Conservation (phyloP, 2,113 vertebrate genomes). For the Microcebus griseorufus region DNA sequence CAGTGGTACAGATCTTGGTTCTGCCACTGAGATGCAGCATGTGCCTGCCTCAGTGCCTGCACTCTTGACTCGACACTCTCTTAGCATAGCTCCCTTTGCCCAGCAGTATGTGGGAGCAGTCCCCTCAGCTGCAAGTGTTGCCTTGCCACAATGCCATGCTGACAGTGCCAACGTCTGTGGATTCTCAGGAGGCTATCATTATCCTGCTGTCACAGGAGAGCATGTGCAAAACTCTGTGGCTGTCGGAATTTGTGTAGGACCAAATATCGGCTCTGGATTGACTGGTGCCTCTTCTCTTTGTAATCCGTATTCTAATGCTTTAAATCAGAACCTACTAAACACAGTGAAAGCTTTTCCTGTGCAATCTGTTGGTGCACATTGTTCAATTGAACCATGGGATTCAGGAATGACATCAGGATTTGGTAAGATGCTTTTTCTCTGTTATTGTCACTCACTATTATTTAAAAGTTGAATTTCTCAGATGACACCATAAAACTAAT, state of each 20-base stretch:
- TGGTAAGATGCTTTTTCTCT: constrained; percentile 85
- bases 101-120: constrained; percentile 86
- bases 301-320: constrained; percentile 78
- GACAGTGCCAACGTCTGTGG: constrained; percentile 79
- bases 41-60: constrained; percentile 80
- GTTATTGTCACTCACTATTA: neutral
- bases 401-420: constrained; percentile 79
- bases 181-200: constrained; percentile 77
- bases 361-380: constrained; percentile 75
- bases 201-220: constrained; percentile 72
- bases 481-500: neutral
- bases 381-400: constrained; percentile 79
- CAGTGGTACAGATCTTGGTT: constrained; percentile 77
- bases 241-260: constrained; percentile 80
- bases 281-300: constrained; percentile 79
- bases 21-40: constrained; percentile 68
- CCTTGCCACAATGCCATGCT: constrained; percentile 83
- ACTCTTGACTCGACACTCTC: constrained; percentile 80
- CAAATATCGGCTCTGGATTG: constrained; percentile 74
- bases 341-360: constrained; percentile 79
- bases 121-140: constrained; percentile 49
- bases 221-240: constrained; percentile 78
- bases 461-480: constrained; percentile 29
- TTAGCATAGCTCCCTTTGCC: constrained; percentile 82
- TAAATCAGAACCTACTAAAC: constrained; percentile 82